phyloP scores from a whole-genome alignment of 2,888 invertebrate species.

The Trichopoda pennipes region DNA sequence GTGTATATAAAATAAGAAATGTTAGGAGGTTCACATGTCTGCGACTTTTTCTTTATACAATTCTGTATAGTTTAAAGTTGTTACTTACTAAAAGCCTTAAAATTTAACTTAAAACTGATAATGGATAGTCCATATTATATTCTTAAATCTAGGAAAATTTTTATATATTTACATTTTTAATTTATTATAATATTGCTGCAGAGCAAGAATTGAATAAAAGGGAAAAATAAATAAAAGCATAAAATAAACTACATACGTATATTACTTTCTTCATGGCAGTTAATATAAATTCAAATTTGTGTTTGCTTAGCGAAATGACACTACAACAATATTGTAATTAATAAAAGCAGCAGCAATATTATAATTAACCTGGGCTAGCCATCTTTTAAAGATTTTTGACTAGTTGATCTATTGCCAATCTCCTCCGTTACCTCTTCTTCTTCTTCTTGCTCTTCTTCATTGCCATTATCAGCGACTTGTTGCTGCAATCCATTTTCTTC shows the following conservation, averaged over 20 bases:
- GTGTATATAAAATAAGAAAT: slow-evolving; percentile 6
- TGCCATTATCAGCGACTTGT: slow-evolving; percentile 34
- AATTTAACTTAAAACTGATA: slow-evolving; percentile 44
- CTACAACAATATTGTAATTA: slow-evolving; percentile 1
- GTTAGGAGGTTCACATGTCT: slow-evolving; percentile 8
- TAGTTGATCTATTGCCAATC: slow-evolving; percentile 50
- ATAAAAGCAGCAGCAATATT: slow-evolving; percentile 10
- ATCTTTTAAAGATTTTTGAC: slow-evolving; percentile 62
- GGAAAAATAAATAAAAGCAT: not conserved
- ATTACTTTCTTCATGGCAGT: slow-evolving; percentile 33
- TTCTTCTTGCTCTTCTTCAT: slow-evolving; percentile 33
- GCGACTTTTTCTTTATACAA: slow-evolving; percentile 7
- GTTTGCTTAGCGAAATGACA: slow-evolving; percentile 54
- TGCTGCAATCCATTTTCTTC: slow-evolving; percentile 19
- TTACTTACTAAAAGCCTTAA: slow-evolving; percentile 43
- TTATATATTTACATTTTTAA: slow-evolving; percentile 57
- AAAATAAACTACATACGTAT: not conserved
- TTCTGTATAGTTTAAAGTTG: slow-evolving; percentile 1
- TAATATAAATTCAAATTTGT: slow-evolving; percentile 13
- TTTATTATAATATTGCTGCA: slow-evolving; percentile 36
- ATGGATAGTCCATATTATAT: slow-evolving; percentile 54
- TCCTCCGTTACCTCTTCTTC: slow-evolving; percentile 14
- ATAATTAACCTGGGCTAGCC: slow-evolving; percentile 34
- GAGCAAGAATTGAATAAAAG: slow-evolving; percentile 22
- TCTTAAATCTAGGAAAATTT: slow-evolving; percentile 34